phyloP scores from a whole-genome alignment of 2,888 invertebrate species.

The Chesias legatella region DNA sequence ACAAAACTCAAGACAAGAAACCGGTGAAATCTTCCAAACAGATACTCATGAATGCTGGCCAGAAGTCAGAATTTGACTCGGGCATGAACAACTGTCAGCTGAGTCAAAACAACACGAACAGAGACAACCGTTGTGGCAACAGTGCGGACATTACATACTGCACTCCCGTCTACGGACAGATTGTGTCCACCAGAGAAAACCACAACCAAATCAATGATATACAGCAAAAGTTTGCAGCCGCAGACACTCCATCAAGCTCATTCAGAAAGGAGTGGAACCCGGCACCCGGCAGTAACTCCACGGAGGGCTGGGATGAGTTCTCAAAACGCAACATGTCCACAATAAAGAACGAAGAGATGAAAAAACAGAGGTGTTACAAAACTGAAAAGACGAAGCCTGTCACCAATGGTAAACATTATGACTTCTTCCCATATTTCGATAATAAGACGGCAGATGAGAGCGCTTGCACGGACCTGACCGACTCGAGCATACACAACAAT shows the following conservation, averaged over 20 bases:
- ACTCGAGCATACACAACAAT: conserved; percentile 23
- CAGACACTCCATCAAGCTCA: conserved; percentile 68
- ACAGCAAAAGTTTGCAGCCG: conserved; percentile 63
- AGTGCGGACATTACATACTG: conserved; percentile 70
- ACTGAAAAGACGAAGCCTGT: conserved; percentile 50
- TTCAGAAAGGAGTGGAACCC: conserved; percentile 67
- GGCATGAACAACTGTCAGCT: conserved; percentile 75
- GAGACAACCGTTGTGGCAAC: conserved; percentile 48
- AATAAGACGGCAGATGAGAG: conserved; percentile 55
- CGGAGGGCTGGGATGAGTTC: conserved; percentile 68
- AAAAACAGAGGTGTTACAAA: conserved; percentile 50
- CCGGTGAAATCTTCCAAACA: conserved; percentile 70
- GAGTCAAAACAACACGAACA: conserved; percentile 48
- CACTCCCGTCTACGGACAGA: conserved; percentile 73
- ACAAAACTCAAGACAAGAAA: conserved; percentile 46
- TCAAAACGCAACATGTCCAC: conserved; percentile 64
- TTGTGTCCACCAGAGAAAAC: conserved; percentile 70
- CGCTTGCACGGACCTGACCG: conserved; percentile 20
- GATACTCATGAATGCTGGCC: conserved; percentile 71
- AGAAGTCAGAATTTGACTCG: conserved; percentile 73
- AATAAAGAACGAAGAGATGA: conserved; percentile 57
- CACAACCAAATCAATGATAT: conserved; percentile 75
- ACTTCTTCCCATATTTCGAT: conserved; percentile 73
- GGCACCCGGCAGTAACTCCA: conserved; percentile 47
- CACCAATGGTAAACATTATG: conserved; percentile 68